phyloP scores from a whole-genome alignment of 2,888 invertebrate genomes.

The Hecatera dysodea region DNA sequence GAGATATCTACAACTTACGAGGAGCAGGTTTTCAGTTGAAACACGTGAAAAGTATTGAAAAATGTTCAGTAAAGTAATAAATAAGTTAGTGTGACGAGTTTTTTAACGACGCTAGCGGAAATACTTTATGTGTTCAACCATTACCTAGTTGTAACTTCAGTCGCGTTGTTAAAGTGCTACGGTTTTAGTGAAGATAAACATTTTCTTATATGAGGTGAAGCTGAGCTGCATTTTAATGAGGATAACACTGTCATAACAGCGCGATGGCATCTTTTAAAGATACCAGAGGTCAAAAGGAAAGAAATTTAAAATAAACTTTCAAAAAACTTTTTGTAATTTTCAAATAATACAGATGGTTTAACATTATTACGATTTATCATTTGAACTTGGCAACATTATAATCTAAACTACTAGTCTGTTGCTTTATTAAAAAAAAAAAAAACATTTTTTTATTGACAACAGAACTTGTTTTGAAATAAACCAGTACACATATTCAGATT shows the following conservation, averaged over 20 bases:
- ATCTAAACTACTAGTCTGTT: too few relatives aligned
- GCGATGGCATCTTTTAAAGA: constrained; percentile 9
- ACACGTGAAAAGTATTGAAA: too few relatives aligned
- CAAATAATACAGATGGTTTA: not conserved
- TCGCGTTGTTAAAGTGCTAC: constrained; percentile 25
- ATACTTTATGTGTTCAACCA: not conserved
- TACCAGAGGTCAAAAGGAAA: not conserved
- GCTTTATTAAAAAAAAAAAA: too few relatives aligned
- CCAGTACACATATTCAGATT: too few relatives aligned
- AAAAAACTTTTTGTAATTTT: constrained; percentile 13
- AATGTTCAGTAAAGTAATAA: too few relatives aligned
- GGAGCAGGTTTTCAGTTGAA: too few relatives aligned
- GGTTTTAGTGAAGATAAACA: not conserved
- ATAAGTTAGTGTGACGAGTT: not conserved
- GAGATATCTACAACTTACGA: too few relatives aligned
- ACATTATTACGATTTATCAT: too few relatives aligned
- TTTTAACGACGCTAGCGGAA: not conserved
- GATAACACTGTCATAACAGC: constrained; percentile 15
- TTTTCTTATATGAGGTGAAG: not conserved
- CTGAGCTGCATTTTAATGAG: constrained; percentile 1
- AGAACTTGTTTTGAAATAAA: too few relatives aligned
- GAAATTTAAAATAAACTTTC: constrained; percentile 1
- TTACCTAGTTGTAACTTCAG: not conserved
- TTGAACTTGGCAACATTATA: too few relatives aligned
- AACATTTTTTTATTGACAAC: too few relatives aligned